Conservation (phyloP, 2,888 invertebrate genomes). For the Oegoconia quadripuncta region DNA sequence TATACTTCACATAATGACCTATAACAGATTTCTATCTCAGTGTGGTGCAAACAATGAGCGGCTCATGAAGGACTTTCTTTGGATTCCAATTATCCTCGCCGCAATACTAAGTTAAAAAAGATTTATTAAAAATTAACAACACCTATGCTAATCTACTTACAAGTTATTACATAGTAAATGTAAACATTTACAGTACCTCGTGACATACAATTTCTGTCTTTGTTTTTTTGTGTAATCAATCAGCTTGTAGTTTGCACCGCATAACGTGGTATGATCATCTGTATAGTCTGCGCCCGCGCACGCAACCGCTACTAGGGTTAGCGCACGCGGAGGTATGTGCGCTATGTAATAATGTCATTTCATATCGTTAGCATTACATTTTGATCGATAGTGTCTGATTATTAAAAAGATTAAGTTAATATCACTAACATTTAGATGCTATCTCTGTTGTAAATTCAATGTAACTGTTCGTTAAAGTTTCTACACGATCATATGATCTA, state of each 20-base stretch:
- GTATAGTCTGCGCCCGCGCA: constrained; percentile 19
- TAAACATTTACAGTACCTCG: too few relatives aligned
- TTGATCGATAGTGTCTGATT: constrained; percentile 10
- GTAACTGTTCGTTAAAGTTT: too few relatives aligned
- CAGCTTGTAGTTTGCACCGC: background rate
- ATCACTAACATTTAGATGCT: background rate
- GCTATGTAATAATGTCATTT: constrained; percentile 10
- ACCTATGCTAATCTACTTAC: too few relatives aligned
- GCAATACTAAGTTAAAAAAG: too few relatives aligned
- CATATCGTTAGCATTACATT: constrained; percentile 6
- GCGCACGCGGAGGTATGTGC: constrained; percentile 24
- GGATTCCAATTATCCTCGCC: too few relatives aligned
- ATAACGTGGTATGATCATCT: constrained; percentile 7
- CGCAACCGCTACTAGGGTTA: constrained; percentile 23
- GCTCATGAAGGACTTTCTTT: too few relatives aligned
- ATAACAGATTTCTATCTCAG: too few relatives aligned
- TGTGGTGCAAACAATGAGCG: too few relatives aligned
- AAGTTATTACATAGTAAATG: too few relatives aligned
- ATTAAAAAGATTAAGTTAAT: constrained; percentile 8
- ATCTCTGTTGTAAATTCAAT: background rate
- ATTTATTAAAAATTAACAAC: too few relatives aligned
- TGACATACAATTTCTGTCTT: constrained; percentile 8
- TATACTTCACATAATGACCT: too few relatives aligned
- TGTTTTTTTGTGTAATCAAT: constrained; percentile 26
- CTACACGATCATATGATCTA: too few relatives aligned